Base-by-base conservation (phyloP, 2,113 vertebrate genomes). In the Rhegmatorhina hoffmannsi region DNA sequence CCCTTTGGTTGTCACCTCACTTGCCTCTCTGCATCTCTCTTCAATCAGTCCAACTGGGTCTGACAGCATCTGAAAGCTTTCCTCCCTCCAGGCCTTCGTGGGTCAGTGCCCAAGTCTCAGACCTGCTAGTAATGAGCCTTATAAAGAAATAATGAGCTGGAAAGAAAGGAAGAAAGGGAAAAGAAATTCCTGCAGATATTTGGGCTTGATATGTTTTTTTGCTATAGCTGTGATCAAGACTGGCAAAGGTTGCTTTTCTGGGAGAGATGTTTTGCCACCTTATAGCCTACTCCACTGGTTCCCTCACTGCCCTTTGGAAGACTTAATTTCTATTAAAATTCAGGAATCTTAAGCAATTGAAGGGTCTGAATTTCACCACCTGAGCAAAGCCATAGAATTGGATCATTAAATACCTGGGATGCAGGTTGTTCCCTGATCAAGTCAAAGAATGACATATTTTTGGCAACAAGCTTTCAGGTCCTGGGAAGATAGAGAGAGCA, bases 71-170 rank as follows among this genome's bases (percentile, higher is more conserved):
- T 86, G 87, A 91, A 89, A 92, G 23, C 73, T 91, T 94, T 89
- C 56, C 34, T 89, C 69, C 92, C 89, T 89, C 64, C 84, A 84
- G 77, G 73, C 84, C 69, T 91, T 66, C 0, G 2, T 81, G 93
- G 95, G 93, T 95, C 96, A 96, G 73, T 87, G 90, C 66, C 56
- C 0, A 0, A 95, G 90, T 31, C 66, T 63, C 52, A 91, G 52
- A 92, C 66, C 93, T 82, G 66, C 89, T 92, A 23, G 38, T 78
- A 95, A 96, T 84, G 81, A 96, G 49, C 81, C 92, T 94, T 78
- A 84, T 59, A 84, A 96, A 79, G 96, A 78, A 92, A 96, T 78
- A 94, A 89, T 91, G 95, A 94, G 34, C 84, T 87, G 87, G 84
- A 84, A 96, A 92, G 73, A 83, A 53, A 60, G 43, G 47, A 70